Percentiles rank a stretch among this genome's conserved stretches.
phyloP scores from a whole-genome alignment of 2,797 vertebrate genomes.

The Psittacula derbiana region DNA sequence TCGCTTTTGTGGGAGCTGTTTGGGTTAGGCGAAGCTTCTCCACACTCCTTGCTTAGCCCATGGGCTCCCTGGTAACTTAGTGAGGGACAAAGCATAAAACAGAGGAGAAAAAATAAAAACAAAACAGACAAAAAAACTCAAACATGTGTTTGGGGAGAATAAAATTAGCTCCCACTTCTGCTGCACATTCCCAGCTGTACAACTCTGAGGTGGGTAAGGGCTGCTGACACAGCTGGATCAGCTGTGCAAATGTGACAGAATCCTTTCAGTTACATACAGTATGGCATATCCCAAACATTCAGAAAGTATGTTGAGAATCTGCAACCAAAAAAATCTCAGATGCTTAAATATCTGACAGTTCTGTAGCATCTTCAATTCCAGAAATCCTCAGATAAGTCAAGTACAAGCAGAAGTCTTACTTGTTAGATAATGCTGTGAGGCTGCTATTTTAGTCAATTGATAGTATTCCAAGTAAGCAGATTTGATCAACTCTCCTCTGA shows the following conservation, averaged over 20 bases:
- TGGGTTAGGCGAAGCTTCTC: background rate
- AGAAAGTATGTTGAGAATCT: background rate
- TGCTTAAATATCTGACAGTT: background rate
- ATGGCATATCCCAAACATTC: background rate
- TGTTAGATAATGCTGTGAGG: accelerated
- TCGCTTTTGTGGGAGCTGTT: background rate
- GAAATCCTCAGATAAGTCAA: background rate
- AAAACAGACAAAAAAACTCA: background rate
- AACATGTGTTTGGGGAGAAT: background rate
- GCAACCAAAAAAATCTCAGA: background rate
- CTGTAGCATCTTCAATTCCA: background rate
- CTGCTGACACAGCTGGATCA: background rate
- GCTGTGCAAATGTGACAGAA: background rate
- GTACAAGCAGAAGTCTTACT: background rate
- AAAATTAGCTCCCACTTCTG: background rate
- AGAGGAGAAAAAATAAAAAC: background rate
- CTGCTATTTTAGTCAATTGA: background rate
- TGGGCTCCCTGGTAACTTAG: background rate
- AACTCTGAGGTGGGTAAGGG: background rate
- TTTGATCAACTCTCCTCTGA: background rate
- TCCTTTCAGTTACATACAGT: background rate
- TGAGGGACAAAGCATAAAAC: background rate
- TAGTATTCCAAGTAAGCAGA: background rate
- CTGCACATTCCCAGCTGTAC: background rate
- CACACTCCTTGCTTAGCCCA: background rate